phyloP scores from a whole-genome alignment of 2,113 vertebrate genomes.

The Aythya baeri region DNA sequence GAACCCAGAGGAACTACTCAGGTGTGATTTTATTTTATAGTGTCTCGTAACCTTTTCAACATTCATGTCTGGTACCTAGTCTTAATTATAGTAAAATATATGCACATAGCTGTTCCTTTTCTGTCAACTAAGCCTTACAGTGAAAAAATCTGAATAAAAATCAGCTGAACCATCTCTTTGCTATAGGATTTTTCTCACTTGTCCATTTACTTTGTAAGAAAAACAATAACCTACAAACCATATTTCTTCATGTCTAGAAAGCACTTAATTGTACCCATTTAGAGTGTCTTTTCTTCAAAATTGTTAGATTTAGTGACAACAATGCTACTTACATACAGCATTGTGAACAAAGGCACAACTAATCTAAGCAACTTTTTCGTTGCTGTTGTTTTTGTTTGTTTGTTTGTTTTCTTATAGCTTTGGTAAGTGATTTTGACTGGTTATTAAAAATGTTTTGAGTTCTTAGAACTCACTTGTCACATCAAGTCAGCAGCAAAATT shows the following conservation, averaged over 20 bases:
- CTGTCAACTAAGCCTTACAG: background rate
- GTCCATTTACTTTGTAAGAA: background rate
- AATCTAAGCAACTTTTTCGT: background rate
- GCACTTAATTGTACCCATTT: background rate
- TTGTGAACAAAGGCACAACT: background rate
- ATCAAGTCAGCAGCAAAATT: background rate
- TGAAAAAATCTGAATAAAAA: background rate
- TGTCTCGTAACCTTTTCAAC: background rate
- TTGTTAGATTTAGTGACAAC: background rate
- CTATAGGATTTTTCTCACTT: background rate
- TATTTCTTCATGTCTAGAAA: background rate
- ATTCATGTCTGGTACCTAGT: background rate
- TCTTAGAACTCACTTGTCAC: slow-evolving; percentile 11
- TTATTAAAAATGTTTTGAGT: background rate
- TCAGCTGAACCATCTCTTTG: background rate
- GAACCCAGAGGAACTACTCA: background rate
- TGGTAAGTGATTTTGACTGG: background rate
- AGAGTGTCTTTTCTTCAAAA: background rate
- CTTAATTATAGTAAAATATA: background rate
- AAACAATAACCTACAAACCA: background rate
- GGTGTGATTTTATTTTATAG: background rate
- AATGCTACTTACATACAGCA: background rate
- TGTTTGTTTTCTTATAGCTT: background rate
- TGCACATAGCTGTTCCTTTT: background rate
- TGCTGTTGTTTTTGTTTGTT: too few relatives aligned